Conservation (phyloP, 2,888 invertebrate genomes). For the Caenorhabditis afra region DNA sequence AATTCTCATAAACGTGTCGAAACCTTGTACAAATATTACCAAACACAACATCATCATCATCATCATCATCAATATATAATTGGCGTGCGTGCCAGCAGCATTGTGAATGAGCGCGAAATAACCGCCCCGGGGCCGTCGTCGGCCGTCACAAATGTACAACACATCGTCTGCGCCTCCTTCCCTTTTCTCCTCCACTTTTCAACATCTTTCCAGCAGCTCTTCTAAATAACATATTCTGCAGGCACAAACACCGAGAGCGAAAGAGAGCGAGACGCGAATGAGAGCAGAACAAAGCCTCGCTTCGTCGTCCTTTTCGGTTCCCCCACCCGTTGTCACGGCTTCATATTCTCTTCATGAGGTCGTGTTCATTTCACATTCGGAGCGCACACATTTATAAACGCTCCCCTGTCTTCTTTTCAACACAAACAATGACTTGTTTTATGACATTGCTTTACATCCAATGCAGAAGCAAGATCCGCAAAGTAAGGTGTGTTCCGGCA, state of each 20-base stretch:
- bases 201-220: constrained; percentile 53
- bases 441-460: neutral
- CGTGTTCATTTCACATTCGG: neutral
- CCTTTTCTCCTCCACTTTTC: constrained; percentile 46
- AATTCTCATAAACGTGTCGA: neutral
- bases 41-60: constrained; percentile 59
- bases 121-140: constrained; percentile 42
- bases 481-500: constrained; percentile 71
- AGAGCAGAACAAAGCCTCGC: constrained; percentile 21
- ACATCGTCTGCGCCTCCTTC: constrained; percentile 45
- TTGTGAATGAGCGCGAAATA: constrained; percentile 55
- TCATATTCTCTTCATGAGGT: no score
- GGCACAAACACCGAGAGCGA: constrained; percentile 17
- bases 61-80: constrained; percentile 63
- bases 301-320: neutral
- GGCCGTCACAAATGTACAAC: constrained; percentile 57
- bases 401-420: neutral
- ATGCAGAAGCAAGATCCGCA: neutral
- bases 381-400: neutral
- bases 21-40: constrained; percentile 41
- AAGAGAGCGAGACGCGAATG: constrained; percentile 6
- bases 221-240: constrained; percentile 55
- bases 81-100: constrained; percentile 54
- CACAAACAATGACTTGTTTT: constrained; percentile 6
- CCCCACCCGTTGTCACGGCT: neutral